These are phyloP conservation scores for Ophioninae sp. DNA, from an alignment of 2,888 invertebrate species.

Conservation along the genomic window DNA sequence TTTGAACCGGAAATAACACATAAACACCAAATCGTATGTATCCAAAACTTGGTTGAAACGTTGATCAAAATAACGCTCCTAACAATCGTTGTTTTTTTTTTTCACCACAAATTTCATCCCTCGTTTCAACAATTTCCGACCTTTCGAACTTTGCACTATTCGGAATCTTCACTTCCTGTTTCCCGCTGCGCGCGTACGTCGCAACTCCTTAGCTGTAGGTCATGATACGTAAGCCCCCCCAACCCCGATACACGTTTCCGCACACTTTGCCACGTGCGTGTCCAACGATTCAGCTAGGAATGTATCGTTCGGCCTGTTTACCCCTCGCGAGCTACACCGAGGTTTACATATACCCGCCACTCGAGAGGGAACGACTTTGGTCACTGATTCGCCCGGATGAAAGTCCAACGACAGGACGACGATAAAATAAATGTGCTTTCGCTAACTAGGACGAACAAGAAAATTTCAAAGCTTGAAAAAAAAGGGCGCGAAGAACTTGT, in stretches of 20 bases:
- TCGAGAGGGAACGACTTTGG: constrained; percentile 4
- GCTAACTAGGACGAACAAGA: neutral
- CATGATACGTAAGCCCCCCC: neutral
- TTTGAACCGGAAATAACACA: neutral
- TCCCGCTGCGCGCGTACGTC: too few species aligned
- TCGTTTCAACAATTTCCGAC: constrained; percentile 12
- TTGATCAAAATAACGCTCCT: constrained; percentile 65
- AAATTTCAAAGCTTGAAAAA: too few species aligned
- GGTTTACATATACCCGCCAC: constrained; percentile 27
- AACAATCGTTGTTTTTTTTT: constrained; percentile 47
- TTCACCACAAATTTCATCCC: neutral
- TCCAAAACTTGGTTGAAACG: constrained; percentile 63
- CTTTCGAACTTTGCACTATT: constrained; percentile 1
- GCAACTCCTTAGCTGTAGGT: too few species aligned
- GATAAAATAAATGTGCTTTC: neutral
- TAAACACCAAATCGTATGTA: constrained; percentile 4
- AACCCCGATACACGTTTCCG: neutral
- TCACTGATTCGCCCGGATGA: neutral
- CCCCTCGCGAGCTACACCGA: constrained; percentile 7
- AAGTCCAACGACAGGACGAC: neutral
- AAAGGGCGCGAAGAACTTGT: too few species aligned
- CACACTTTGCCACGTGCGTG: neutral
- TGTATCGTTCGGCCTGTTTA: constrained; percentile 51
- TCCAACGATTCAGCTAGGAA: constrained; percentile 32
- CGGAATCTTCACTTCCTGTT: constrained; percentile 23